Percentiles rank a stretch among this genome's conserved stretches.
Conservation (phyloP, 2,113 vertebrate genomes). For the Pipa parva region DNA sequence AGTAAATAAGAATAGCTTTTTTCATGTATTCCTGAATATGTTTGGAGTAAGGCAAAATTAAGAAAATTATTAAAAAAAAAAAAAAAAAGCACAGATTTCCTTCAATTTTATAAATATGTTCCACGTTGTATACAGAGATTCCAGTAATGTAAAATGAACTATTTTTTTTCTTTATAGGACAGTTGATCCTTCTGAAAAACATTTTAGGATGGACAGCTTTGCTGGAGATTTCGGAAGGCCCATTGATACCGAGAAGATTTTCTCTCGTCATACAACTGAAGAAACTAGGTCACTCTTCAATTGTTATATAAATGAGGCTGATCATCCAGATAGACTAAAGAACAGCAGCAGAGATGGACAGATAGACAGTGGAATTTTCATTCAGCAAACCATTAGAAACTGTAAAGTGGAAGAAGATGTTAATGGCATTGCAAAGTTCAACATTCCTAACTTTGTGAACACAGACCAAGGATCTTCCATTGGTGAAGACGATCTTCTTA, state of each 20-base stretch:
- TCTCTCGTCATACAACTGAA: constrained; percentile 64
- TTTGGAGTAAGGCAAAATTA: too few species aligned
- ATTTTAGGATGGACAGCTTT: constrained; percentile 68
- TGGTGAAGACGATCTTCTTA: constrained; percentile 78
- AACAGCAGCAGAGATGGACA: constrained; percentile 43
- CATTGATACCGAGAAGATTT: constrained; percentile 65
- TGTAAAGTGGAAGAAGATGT: constrained; percentile 51
- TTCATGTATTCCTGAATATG: too few species aligned
- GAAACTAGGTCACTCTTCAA: constrained; percentile 78
- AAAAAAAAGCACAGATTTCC: too few species aligned
- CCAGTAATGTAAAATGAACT: too few species aligned
- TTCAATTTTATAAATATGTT: too few species aligned
- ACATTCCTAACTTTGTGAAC: constrained; percentile 88
- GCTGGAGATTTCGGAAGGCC: constrained; percentile 65
- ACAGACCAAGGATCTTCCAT: constrained; percentile 75
- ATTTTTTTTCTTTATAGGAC: constrained; percentile 59
- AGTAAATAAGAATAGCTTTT: too few species aligned
- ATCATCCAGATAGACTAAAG: constrained; percentile 54
- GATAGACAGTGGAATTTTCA: constrained; percentile 46
- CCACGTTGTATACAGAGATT: too few species aligned
- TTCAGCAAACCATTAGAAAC: constrained; percentile 54
- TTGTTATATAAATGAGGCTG: constrained; percentile 77
- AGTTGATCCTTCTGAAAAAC: constrained; percentile 70
- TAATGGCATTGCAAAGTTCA: constrained; percentile 70
- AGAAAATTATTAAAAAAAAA: too few species aligned